Conservation (phyloP, 2,888 invertebrate genomes). For the Cyclophora punctaria region DNA sequence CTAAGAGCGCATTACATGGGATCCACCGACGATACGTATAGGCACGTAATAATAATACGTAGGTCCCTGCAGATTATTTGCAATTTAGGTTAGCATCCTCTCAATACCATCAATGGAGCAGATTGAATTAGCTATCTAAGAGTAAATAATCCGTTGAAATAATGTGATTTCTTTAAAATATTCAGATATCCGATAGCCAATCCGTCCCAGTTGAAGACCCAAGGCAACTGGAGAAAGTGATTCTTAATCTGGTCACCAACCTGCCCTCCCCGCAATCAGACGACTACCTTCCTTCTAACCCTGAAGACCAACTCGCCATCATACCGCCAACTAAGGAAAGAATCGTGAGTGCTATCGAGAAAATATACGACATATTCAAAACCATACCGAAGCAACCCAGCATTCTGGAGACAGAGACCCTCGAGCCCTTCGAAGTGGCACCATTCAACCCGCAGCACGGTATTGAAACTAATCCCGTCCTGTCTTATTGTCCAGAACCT, state of each 20-base stretch:
- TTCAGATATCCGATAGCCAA: conserved; percentile 28
- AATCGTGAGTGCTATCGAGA: conserved; percentile 52
- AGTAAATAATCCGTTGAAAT: too few species aligned
- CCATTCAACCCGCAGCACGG: neutral
- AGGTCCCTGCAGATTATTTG: too few species aligned
- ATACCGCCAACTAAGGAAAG: conserved; percentile 49
- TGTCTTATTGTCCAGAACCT: neutral
- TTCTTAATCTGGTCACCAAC: conserved; percentile 74
- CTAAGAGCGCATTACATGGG: too few species aligned
- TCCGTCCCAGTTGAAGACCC: conserved; percentile 78
- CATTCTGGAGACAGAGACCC: neutral
- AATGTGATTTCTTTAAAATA: conserved; percentile 4
- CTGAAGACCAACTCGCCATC: conserved; percentile 29
- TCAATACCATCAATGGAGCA: too few species aligned
- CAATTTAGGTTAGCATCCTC: too few species aligned
- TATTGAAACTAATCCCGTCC: neutral
- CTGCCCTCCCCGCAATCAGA: conserved; percentile 37
- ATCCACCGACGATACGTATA: too few species aligned
- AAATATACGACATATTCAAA: conserved; percentile 36
- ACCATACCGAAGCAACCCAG: conserved; percentile 14
- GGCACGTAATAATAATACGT: too few species aligned
- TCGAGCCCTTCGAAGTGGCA: neutral
- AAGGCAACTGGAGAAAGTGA: conserved; percentile 78
- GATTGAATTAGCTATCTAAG: too few species aligned
- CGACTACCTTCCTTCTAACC: conserved; percentile 7